Evolutionary conservation across 2,888 invertebrate genomes (phyloP), one percentile per base, ranked within the genome.

Genomic region (Acleris literana): DNA sequence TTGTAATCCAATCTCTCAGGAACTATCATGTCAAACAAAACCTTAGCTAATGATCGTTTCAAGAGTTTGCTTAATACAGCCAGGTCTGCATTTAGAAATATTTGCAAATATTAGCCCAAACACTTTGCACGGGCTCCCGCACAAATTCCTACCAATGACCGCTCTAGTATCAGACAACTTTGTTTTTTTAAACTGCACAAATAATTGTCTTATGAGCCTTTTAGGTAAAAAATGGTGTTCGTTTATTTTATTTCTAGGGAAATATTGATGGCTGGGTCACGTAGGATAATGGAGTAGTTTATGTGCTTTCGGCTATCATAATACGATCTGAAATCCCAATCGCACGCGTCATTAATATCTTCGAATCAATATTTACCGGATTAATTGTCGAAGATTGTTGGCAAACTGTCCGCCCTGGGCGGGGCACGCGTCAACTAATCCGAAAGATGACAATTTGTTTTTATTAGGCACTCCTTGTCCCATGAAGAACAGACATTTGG

Each of bases 31-130:
- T 61, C 60, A 66, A 67, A 71, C 64, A 68, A 60, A 63, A 70
- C 73, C 77, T 60, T 74, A 68, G 61, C 80, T 80, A 81, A 82
- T 76, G 77, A 76, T 62, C 43, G 55, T 59, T 64, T 68, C 39
- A 55, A 68, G 67, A 33, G 73, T 39, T 63, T 66, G 39, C 72
- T 78, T 72, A 71, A 76, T 72, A 74, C 71, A 72, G 78, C 74
- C 68, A 73, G 73, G 72, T 69, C 68, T 63, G 60, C 51, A 68
- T 69, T 72, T 70, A 70, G 63, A 73, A 70, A 52, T 54, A 67
- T 68, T 20, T 48, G 69, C 72, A 73, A 79, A 81, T 78, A 79
- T 78, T 80, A 68, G 70, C 44, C n/a, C 53, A 22, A 67, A 59
- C 69, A 62, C 63, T 69, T 53, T 51, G 46, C 51, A 33, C 59